Conservation (phyloP, 2,888 invertebrate genomes). For the Imbricaverruca yamaguchii region DNA sequence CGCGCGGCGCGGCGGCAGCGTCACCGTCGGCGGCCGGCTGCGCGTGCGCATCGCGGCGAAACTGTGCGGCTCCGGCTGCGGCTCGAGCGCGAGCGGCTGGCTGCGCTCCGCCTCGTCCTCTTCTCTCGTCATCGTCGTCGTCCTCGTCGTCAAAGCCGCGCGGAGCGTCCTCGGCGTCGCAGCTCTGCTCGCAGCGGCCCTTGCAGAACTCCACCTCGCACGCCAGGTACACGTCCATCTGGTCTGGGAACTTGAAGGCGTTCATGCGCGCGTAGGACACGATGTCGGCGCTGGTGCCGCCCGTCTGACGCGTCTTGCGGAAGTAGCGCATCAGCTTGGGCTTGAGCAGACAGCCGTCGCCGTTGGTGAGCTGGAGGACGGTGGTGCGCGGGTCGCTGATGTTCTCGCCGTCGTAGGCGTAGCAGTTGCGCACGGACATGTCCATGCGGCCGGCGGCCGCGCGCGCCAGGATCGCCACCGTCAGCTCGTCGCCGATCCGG, state of each 20-base stretch:
- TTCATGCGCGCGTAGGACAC: slow-evolving; percentile 34
- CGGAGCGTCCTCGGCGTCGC: slow-evolving; percentile 26
- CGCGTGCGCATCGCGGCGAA: background rate
- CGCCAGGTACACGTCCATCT: slow-evolving; percentile 34
- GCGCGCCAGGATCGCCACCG: slow-evolving; percentile 34
- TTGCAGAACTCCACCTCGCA: slow-evolving; percentile 35
- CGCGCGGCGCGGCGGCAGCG: slow-evolving; percentile 19
- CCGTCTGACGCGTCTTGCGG: slow-evolving; percentile 32
- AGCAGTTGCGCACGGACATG: slow-evolving; percentile 35
- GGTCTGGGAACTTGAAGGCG: slow-evolving; percentile 36
- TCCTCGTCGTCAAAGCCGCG: slow-evolving; percentile 14
- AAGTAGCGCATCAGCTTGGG: slow-evolving; percentile 36
- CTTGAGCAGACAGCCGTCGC: slow-evolving; percentile 35
- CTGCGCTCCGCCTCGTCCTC: slow-evolving; percentile 6
- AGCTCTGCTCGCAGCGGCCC: slow-evolving; percentile 32
- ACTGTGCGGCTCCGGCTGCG: slow-evolving; percentile 19
- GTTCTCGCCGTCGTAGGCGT: slow-evolving; percentile 35
- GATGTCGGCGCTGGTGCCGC: slow-evolving; percentile 34
- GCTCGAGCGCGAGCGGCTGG: slow-evolving; percentile 16
- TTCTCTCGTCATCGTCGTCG: background rate
- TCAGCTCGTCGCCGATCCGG: slow-evolving; percentile 35
- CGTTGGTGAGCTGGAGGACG: slow-evolving; percentile 34
- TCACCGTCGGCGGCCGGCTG: slow-evolving; percentile 17
- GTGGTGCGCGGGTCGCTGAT: slow-evolving; percentile 32
- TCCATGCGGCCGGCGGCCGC: slow-evolving; percentile 33